Conservation (phyloP, 2,888 invertebrate genomes). For the Ophioninae sp. region DNA sequence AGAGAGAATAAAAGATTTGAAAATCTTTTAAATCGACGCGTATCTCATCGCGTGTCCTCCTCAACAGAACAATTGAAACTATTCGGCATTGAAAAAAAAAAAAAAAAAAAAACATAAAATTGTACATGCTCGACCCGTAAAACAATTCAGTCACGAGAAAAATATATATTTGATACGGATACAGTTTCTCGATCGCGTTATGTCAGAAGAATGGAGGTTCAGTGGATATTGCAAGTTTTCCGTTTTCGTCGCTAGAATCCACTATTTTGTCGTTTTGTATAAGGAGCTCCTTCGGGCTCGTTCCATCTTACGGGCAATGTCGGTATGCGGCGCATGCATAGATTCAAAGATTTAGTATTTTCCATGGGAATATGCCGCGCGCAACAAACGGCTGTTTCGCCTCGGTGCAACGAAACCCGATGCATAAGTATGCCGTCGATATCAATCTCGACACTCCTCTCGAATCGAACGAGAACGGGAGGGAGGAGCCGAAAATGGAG, state of each 20-base stretch:
- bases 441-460: constrained; percentile 61
- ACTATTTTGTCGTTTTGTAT: constrained; percentile 17
- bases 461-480: constrained; percentile 30
- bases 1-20: constrained; percentile 1
- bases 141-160: constrained; percentile 1
- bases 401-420: constrained; percentile 39
- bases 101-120: background rate
- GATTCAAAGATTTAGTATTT: constrained; percentile 58
- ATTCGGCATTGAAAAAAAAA: background rate
- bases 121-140: background rate
- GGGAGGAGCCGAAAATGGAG: constrained; percentile 1
- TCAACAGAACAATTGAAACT: background rate
- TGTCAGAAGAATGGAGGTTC: constrained; percentile 28
- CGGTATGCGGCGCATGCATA: constrained; percentile 15
- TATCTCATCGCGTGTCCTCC: background rate
- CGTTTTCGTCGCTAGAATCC: constrained; percentile 23
- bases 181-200: background rate
- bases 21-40: background rate
- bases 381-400: background rate
- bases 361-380: constrained; percentile 39
- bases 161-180: constrained; percentile 3
- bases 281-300: constrained; percentile 3
- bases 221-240: constrained; percentile 33
- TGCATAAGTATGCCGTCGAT: constrained; percentile 62
- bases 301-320: constrained; percentile 23